These are phyloP conservation scores for Avahi laniger DNA, from an alignment of 2,797 vertebrate species.

Conservation along the genomic window DNA sequence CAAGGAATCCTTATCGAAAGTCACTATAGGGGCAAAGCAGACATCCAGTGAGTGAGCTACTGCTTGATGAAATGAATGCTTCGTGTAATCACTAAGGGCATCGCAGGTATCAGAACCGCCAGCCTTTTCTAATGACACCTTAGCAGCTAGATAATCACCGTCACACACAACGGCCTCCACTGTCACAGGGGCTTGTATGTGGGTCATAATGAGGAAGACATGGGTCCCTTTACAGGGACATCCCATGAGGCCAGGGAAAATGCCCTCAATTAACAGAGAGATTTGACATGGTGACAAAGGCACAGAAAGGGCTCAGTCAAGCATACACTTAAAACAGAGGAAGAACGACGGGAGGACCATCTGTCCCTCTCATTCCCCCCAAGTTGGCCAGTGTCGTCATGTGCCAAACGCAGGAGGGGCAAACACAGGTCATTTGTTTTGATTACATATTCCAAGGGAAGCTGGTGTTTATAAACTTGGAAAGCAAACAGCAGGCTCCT, in stretches of 20 bases:
- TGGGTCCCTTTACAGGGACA: background rate
- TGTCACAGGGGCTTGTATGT: background rate
- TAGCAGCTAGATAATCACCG: slow-evolving; percentile 47
- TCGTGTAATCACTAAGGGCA: slow-evolving; percentile 25
- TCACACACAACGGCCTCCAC: background rate
- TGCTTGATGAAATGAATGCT: background rate
- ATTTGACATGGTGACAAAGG: slow-evolving; percentile 8
- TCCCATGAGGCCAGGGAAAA: background rate
- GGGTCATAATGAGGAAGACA: background rate
- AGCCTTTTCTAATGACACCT: slow-evolving; percentile 26
- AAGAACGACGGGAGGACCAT: background rate
- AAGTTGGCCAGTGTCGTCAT: background rate
- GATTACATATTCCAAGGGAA: background rate
- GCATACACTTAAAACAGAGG: slow-evolving; percentile 50
- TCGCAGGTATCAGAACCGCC: slow-evolving; percentile 3
- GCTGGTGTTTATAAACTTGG: background rate
- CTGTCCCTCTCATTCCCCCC: slow-evolving; percentile 15
- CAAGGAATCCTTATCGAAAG: background rate
- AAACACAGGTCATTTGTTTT: slow-evolving; percentile 26
- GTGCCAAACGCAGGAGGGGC: background rate
- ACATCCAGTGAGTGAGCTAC: background rate
- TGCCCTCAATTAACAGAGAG: slow-evolving; percentile 41
- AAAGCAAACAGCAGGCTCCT: background rate
- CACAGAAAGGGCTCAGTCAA: slow-evolving; percentile 42
- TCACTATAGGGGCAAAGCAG: background rate